Conservation (phyloP, 30 jellyfish, hydroid and myxozoan genomes). For the Turritopsis dohrnii region DNA sequence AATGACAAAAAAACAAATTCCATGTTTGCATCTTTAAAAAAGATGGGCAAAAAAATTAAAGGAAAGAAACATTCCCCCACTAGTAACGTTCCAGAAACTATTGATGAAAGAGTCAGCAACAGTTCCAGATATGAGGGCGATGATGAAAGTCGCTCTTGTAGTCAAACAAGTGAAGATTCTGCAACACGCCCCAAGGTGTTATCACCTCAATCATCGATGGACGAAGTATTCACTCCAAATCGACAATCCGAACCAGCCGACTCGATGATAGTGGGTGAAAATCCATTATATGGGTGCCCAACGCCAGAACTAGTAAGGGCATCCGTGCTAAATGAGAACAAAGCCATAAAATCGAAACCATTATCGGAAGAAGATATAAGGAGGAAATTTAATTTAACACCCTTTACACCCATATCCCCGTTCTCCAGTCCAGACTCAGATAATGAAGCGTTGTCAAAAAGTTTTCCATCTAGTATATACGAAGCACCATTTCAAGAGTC, state of each 20-base stretch:
- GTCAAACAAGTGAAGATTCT: not conserved
- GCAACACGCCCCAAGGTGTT: not conserved
- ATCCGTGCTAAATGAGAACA: too few species aligned
- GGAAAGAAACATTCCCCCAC: not conserved
- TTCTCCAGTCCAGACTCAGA: not conserved
- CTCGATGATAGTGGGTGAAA: not conserved
- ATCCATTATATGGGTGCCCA: not conserved
- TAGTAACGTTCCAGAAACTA: not conserved
- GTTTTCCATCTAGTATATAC: not conserved
- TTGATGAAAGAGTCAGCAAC: not conserved
- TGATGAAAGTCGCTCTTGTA: not conserved
- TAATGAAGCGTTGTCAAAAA: not conserved
- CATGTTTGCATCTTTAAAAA: not conserved
- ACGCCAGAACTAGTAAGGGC: not conserved
- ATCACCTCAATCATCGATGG: not conserved
- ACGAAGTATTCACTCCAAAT: not conserved
- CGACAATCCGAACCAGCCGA: not conserved
- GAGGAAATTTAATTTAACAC: not conserved
- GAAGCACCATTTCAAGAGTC: not conserved
- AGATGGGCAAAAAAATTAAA: not conserved
- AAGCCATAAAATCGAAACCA: not conserved
- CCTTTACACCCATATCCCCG: not conserved
- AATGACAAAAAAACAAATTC: not conserved
- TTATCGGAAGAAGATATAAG: not conserved
- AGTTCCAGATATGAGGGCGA: not conserved